Conservation (phyloP, 2,113 vertebrate species). For the Opisthocomus hoazin region DNA sequence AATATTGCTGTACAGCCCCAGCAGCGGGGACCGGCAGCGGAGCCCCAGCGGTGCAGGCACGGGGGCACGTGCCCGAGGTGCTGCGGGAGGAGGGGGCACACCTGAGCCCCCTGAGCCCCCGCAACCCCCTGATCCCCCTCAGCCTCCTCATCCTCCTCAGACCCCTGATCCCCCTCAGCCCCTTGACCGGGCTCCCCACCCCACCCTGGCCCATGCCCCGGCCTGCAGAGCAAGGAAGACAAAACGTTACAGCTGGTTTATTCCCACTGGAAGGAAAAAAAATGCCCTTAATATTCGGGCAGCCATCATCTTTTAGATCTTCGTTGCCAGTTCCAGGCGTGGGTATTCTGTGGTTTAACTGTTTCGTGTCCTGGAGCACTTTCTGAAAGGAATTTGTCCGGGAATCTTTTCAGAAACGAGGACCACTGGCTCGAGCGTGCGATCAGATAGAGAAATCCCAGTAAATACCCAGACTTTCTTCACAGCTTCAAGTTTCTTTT, state of each 20-base stretch:
- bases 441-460: neutral
- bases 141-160: too few relatives aligned
- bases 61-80: rapidly evolving
- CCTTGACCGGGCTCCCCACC: neutral
- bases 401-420: neutral
- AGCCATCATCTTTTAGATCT: neutral
- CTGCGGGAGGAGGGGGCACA: too few relatives aligned
- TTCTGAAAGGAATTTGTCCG: neutral
- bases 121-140: neutral
- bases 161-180: too few relatives aligned
- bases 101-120: neutral
- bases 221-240: neutral
- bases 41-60: rapidly evolving
- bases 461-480: neutral
- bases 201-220: rapidly evolving
- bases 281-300: neutral
- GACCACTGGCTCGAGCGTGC: rapidly evolving
- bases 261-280: neutral
- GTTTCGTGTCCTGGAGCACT: neutral
- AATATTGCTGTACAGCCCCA: rapidly evolving
- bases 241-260: neutral
- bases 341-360: neutral
- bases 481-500: neutral
- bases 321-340: neutral
- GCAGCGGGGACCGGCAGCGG: neutral